Evolutionary conservation across 1,140 invertebrate genomes (phyloP).

Genomic region (Ylistrum balloti): DNA sequence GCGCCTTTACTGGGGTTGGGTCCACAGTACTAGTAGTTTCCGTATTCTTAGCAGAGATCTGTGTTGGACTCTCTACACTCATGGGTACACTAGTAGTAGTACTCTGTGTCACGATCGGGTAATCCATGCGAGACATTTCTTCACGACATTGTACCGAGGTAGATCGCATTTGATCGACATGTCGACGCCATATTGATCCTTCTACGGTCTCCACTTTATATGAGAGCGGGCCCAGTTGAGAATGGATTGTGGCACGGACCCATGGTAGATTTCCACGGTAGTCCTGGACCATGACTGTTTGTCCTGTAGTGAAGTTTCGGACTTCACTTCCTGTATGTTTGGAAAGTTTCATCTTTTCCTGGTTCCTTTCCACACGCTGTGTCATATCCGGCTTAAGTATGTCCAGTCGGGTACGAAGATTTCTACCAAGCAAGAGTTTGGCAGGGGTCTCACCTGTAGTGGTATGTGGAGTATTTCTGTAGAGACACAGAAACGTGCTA

Average conservation of each 20-base stretch:
- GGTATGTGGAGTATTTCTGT: neutral
- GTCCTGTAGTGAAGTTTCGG: neutral
- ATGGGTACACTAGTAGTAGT: neutral
- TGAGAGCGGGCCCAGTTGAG: slow-evolving; percentile 26
- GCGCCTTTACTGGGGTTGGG: neutral
- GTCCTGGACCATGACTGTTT: slow-evolving; percentile 25
- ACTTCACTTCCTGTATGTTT: neutral
- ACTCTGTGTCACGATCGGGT: neutral
- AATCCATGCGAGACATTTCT: neutral
- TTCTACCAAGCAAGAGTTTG: slow-evolving; percentile 46
- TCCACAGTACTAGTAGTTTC: neutral
- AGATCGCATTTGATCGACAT: slow-evolving; percentile 44
- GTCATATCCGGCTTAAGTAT: slow-evolving; percentile 44
- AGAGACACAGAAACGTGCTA: neutral
- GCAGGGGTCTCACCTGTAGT: slow-evolving; percentile 35
- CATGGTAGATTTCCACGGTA: neutral
- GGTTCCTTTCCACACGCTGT: neutral
- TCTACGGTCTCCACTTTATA: slow-evolving; percentile 22
- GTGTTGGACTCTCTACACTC: neutral
- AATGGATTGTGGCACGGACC: neutral
- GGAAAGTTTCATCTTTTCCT: slow-evolving; percentile 15
- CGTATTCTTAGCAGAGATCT: neutral
- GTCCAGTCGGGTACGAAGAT: slow-evolving; percentile 43
- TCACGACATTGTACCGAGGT: neutral
- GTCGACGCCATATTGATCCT: slow-evolving; percentile 44